Evolutionary conservation across 2,797 vertebrate genomes (phyloP).

Genomic region (Tragelaphus eurycerus): DNA sequence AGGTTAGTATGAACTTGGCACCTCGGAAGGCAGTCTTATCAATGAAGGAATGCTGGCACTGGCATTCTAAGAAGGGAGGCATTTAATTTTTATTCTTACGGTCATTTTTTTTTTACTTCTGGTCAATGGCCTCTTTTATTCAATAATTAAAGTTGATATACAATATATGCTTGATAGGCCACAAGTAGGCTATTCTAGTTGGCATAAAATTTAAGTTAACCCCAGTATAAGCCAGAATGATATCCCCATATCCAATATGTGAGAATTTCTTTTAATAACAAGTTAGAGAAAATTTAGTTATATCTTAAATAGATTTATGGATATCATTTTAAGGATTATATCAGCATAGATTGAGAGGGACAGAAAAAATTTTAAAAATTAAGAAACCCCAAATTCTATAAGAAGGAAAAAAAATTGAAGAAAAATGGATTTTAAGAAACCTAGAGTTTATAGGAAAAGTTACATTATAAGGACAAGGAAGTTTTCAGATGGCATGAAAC

Average conservation of each 20-base stretch:
- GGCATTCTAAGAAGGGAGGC: neutral
- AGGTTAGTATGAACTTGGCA: neutral
- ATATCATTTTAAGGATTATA: neutral
- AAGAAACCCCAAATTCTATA: neutral
- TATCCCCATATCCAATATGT: neutral
- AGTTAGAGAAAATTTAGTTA: neutral
- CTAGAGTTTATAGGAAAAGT: neutral
- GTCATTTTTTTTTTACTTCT: neutral
- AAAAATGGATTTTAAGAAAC: neutral
- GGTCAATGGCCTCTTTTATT: neutral
- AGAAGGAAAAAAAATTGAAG: neutral
- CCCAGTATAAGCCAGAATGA: neutral
- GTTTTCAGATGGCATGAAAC: neutral
- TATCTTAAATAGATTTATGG: neutral
- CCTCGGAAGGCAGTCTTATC: neutral
- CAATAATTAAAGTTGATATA: neutral
- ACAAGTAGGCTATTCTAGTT: neutral
- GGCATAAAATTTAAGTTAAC: neutral
- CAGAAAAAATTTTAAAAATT: neutral
- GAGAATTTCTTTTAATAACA: neutral
- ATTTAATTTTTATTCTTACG: neutral
- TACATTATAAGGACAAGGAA: neutral
- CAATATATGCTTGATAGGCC: neutral
- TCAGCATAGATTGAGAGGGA: neutral
- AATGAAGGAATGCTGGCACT: neutral